A percentile compares a stretch with the other conserved stretches of the same genome.
Conservation (phyloP, 1,140 invertebrate species). For the Halesus radiatus region DNA sequence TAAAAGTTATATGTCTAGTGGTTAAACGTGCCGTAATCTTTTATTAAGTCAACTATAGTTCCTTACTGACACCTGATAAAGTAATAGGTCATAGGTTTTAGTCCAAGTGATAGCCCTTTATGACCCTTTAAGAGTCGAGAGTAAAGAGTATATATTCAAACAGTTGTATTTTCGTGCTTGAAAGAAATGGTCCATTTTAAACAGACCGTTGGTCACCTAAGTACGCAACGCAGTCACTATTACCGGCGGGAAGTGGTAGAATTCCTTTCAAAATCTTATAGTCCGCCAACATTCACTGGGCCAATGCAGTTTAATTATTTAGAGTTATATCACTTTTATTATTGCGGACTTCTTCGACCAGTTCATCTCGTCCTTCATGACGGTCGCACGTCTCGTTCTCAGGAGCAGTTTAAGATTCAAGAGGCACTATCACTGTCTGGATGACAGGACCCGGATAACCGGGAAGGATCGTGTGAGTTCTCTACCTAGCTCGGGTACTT, state of each 20-base stretch:
- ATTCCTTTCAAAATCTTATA: constrained; percentile 21
- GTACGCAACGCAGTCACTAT: too few species aligned
- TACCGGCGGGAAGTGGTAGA: background rate
- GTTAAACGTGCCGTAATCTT: too few species aligned
- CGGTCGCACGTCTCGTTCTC: constrained; percentile 22
- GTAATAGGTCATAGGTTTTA: too few species aligned
- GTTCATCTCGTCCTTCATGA: constrained; percentile 37
- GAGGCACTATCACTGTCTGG: background rate
- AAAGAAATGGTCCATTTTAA: too few species aligned
- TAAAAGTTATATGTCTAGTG: too few species aligned
- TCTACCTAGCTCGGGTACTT: background rate
- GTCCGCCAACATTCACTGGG: constrained; percentile 10
- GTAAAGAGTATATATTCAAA: too few species aligned
- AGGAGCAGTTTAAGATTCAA: constrained; percentile 11
- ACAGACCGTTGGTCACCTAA: too few species aligned
- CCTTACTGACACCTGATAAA: too few species aligned
- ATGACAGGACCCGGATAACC: background rate
- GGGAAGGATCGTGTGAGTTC: background rate
- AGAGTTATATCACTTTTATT: background rate
- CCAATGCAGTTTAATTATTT: constrained; percentile 4
- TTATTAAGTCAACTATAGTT: too few species aligned
- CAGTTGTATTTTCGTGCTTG: too few species aligned
- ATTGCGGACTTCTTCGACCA: background rate
- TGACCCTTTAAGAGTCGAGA: too few species aligned
- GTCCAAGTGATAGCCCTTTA: too few species aligned